Percentiles rank a stretch among this genome's conserved stretches.
These are phyloP conservation scores for Pseudopleuronectes americanus DNA, from an alignment of 2,797 vertebrate species.

Conservation along the genomic window DNA sequence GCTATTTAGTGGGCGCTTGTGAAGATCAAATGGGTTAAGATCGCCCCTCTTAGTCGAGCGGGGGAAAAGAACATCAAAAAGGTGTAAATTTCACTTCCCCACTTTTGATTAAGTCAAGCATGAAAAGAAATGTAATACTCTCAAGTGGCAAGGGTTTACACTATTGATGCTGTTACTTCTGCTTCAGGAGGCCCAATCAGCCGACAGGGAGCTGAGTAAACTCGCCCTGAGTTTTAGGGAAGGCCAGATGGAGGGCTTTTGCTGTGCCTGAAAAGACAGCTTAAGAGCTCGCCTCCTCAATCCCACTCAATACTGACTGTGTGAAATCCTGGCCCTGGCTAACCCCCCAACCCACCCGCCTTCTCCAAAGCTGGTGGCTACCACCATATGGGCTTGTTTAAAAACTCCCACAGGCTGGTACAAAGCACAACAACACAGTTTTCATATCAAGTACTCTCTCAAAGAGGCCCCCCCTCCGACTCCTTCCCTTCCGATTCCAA, in stretches of 20 bases:
- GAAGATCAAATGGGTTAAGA: conserved; percentile 99
- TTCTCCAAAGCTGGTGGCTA: conserved; percentile 88
- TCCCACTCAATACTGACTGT: conserved; percentile 98
- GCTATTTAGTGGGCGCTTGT: conserved; percentile 97
- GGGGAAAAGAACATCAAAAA: conserved; percentile 99
- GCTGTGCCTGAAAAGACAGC: conserved; percentile 99
- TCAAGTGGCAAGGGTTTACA: conserved; percentile 99
- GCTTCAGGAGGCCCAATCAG: conserved; percentile 99
- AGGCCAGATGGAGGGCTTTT: conserved; percentile 99
- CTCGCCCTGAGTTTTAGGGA: conserved; percentile 95
- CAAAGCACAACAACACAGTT: conserved; percentile 87
- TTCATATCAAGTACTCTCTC: conserved; percentile 87
- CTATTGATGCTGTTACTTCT: conserved; percentile 99
- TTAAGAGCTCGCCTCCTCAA: conserved; percentile 99
- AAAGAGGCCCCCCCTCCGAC: conserved; percentile 76
- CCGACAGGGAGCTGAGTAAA: conserved; percentile 95
- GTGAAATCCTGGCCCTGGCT: conserved; percentile 95
- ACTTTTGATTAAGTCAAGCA: conserved; percentile 99
- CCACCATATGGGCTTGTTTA: conserved; percentile 86
- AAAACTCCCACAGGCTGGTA: conserved; percentile 88
- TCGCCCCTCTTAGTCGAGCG: conserved; percentile 97
- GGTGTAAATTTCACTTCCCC: conserved; percentile 99
- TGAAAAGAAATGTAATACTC: conserved; percentile 99
- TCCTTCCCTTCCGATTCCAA: conserved; percentile 80
- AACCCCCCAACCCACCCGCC: conserved; percentile 82